Percentiles rank a stretch among this genome's conserved stretches.
Evolutionary conservation across 2,797 vertebrate species (phyloP).

Genomic region (Muscicapa striata): DNA sequence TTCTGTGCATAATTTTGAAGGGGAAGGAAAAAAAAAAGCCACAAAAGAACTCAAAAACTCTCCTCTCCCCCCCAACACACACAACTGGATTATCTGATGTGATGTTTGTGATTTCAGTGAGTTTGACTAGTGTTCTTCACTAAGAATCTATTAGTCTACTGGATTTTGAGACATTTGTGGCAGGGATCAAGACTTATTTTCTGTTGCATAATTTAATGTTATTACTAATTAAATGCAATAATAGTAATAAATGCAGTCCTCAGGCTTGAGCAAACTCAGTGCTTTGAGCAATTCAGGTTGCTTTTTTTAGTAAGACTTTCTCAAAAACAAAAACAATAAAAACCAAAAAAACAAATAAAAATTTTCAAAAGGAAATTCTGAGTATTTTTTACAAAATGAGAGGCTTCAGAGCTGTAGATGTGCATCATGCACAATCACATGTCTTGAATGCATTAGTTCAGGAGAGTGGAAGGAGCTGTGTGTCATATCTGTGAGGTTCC

Average conservation of each 20-base stretch:
- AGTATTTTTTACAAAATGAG: not conserved
- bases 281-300: not conserved
- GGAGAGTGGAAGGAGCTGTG: not conserved
- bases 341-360: not conserved
- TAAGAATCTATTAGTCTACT: not conserved
- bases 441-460: not conserved
- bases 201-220: not conserved
- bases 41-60: not conserved
- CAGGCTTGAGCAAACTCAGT: not conserved
- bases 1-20: not conserved
- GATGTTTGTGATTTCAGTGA: not conserved
- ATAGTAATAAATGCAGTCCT: not conserved
- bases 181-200: not conserved
- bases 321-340: not conserved
- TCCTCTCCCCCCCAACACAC: not conserved
- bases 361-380: not conserved
- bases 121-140: not conserved
- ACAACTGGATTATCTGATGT: not conserved
- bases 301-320: not conserved
- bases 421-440: not conserved
- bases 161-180: not conserved
- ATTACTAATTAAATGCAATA: conserved; percentile 3
- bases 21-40: fast-evolving
- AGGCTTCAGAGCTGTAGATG: not conserved
- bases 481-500: not conserved